phyloP scores from a whole-genome alignment of 2,797 vertebrate genomes.

The Protonibea diacanthus region DNA sequence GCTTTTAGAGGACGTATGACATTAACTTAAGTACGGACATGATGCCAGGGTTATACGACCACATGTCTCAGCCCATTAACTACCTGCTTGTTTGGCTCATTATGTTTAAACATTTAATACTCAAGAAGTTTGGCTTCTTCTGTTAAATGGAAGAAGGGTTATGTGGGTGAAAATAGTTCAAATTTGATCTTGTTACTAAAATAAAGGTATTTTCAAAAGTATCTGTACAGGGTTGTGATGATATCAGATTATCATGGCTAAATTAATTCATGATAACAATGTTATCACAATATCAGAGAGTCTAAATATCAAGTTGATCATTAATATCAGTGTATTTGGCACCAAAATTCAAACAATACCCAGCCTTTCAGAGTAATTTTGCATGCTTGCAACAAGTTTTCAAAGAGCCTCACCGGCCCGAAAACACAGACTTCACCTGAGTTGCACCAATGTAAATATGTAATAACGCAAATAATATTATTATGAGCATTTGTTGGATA shows the following conservation, averaged over 20 bases:
- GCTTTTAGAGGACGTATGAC: background rate
- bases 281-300: too few relatives aligned
- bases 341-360: too few relatives aligned
- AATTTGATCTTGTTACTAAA: background rate
- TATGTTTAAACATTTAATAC: background rate
- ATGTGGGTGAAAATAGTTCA: background rate
- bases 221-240: background rate
- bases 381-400: background rate
- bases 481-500: too few relatives aligned
- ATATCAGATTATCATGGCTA: too few relatives aligned
- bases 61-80: background rate
- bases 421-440: background rate
- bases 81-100: background rate
- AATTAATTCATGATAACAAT: too few relatives aligned
- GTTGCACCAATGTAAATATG: background rate
- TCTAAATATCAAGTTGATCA: too few relatives aligned
- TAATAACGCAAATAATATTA: too few relatives aligned
- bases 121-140: background rate
- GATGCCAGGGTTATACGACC: background rate
- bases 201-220: background rate
- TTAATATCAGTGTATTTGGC: too few relatives aligned
- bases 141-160: background rate
- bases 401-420: background rate
- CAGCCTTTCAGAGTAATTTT: background rate
- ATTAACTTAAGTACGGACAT: slow-evolving; percentile 10